Evolutionary conservation across 2,113 vertebrate genomes (phyloP).

Genomic region (Engystomops pustulosus): DNA sequence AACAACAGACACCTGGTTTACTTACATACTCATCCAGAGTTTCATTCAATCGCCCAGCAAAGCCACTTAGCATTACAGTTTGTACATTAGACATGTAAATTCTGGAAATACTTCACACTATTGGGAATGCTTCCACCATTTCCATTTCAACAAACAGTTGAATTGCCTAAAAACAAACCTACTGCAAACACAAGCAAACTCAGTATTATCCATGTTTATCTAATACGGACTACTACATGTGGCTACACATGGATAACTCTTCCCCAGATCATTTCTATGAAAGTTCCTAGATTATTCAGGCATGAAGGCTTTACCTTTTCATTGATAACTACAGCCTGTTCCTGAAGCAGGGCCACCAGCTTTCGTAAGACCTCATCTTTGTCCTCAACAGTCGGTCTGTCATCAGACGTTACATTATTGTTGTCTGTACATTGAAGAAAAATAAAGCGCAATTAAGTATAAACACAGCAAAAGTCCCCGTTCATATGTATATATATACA

Average conservation of each 20-base stretch:
- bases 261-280: no score
- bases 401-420: slow-evolving; percentile 15
- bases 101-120: background rate
- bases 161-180: background rate
- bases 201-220: no score
- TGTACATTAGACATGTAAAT: background rate
- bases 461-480: no score
- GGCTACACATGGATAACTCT: no score
- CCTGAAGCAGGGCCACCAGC: slow-evolving; percentile 69
- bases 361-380: slow-evolving; percentile 68
- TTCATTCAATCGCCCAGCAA: background rate
- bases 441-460: no score
- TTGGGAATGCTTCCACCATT: background rate
- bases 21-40: background rate
- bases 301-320: slow-evolving; percentile 63
- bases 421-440: slow-evolving; percentile 20
- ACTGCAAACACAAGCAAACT: background rate
- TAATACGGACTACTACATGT: no score
- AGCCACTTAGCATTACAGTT: background rate
- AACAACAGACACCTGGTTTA: background rate
- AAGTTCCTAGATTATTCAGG: no score
- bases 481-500: no score
- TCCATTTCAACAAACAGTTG: background rate
- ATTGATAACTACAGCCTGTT: slow-evolving; percentile 71
- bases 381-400: slow-evolving; percentile 22